Evolutionary conservation across 2,797 vertebrate genomes (phyloP).

Genomic region (Aphelocoma californica): DNA sequence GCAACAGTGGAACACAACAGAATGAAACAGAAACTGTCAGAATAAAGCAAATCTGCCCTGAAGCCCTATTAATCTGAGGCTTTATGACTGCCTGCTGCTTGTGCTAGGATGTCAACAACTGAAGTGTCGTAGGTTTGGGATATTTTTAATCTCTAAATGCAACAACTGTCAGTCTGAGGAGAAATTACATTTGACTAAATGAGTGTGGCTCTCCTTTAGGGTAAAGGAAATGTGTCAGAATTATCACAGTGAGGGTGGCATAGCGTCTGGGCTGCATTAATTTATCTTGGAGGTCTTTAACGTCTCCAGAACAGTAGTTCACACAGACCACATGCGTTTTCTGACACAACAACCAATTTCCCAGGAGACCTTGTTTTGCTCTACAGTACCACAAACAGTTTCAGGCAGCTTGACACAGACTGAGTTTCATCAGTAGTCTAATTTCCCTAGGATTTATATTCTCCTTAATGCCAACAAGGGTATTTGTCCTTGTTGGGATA

Average conservation of each 20-base stretch:
- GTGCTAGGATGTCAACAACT: conserved; percentile 16
- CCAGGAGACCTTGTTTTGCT: not conserved
- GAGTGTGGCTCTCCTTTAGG: conserved; percentile 15
- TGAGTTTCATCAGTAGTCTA: not conserved
- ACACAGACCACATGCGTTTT: not conserved
- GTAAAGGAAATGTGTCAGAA: conserved; percentile 13
- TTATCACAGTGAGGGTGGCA: not conserved
- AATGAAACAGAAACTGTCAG: not conserved
- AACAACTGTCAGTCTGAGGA: not conserved
- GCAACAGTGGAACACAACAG: not conserved
- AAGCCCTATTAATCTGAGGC: conserved; percentile 16
- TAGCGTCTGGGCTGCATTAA: not conserved
- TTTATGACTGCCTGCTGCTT: conserved; percentile 30
- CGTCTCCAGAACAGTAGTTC: not conserved
- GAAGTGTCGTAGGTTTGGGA: conserved; percentile 7
- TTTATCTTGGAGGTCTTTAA: conserved; percentile 12
- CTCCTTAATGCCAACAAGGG: not conserved
- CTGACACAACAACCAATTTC: not conserved
- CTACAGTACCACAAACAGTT: not conserved
- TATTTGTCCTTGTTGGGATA: not conserved
- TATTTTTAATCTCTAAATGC: conserved; percentile 47
- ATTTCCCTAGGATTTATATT: not conserved
- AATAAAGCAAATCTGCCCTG: conserved; percentile 4
- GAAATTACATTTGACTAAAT: conserved; percentile 25
- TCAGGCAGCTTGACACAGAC: not conserved